These are phyloP conservation scores for Lampropteryx suffumata DNA, from an alignment of 2,888 invertebrate species.

Conservation along the genomic window DNA sequence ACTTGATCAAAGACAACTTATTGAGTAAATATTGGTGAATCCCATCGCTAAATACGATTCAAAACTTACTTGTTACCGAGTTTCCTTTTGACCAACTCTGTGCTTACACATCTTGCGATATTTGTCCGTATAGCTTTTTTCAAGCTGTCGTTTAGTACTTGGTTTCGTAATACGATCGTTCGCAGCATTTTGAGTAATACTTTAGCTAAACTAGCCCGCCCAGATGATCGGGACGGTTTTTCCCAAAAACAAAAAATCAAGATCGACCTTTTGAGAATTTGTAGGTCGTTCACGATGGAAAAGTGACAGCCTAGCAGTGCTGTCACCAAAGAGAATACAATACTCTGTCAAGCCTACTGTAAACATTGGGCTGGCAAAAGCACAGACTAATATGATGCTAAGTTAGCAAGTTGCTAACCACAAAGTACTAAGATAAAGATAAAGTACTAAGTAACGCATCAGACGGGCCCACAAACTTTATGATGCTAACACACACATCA, in stretches of 20 bases:
- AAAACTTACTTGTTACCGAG: slow-evolving; percentile 82
- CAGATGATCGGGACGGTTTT: slow-evolving; percentile 70
- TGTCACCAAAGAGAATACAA: no score
- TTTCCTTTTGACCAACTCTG: slow-evolving; percentile 85
- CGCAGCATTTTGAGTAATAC: slow-evolving; percentile 85
- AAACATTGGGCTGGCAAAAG: no score
- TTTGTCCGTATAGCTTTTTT: slow-evolving; percentile 83
- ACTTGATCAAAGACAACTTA: neutral
- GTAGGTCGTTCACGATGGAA: no score
- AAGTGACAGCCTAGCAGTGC: no score
- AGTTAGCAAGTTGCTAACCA: no score
- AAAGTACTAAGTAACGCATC: no score
- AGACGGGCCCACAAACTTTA: no score
- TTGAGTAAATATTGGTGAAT: slow-evolving; percentile 1
- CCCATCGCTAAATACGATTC: neutral
- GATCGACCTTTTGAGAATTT: slow-evolving; percentile 75
- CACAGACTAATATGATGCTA: no score
- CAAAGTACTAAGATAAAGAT: no score
- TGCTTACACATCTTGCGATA: slow-evolving; percentile 82
- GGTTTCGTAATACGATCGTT: slow-evolving; percentile 87
- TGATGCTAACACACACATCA: no score
- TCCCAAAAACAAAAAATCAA: slow-evolving; percentile 43
- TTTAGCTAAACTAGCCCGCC: slow-evolving; percentile 61
- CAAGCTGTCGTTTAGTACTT: slow-evolving; percentile 84
- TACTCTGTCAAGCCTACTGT: no score